A percentile compares a stretch with the other conserved stretches of the same genome.
Conservation (phyloP, 2,113 vertebrate genomes). For the Calyptommatus sinebrachiatus region DNA sequence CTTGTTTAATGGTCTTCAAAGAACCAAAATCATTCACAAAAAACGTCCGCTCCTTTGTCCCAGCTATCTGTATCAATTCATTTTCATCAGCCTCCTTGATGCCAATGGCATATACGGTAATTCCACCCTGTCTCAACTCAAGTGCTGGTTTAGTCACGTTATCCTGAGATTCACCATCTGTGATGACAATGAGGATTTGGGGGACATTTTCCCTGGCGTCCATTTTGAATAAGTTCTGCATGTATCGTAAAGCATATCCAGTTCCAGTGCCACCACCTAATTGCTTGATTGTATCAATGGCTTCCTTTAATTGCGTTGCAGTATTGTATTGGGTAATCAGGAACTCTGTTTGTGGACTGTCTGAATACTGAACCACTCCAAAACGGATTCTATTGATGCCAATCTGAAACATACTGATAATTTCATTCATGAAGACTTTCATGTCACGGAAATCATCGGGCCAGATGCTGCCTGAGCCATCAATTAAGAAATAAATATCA, state of each 20-base stretch:
- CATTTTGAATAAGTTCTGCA: constrained; percentile 66
- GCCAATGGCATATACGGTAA: constrained; percentile 79
- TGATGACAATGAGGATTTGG: constrained; percentile 79
- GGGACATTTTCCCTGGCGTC: constrained; percentile 57
- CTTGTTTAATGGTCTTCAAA: constrained; percentile 72
- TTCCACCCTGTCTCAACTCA: constrained; percentile 56
- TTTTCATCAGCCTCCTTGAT: constrained; percentile 61
- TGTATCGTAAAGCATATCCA: constrained; percentile 71
- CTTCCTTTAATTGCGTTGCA: constrained; percentile 58
- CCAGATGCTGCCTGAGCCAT: constrained; percentile 78
- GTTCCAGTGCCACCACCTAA: constrained; percentile 70
- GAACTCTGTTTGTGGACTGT: constrained; percentile 63
- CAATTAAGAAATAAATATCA: constrained; percentile 86
- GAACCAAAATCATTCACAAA: constrained; percentile 80
- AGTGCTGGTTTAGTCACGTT: constrained; percentile 67
- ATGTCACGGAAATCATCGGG: constrained; percentile 74
- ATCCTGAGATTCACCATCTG: constrained; percentile 77
- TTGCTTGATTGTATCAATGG: constrained; percentile 67
- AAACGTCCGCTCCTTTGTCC: constrained; percentile 66
- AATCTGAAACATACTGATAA: constrained; percentile 70
- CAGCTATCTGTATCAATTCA: constrained; percentile 74
- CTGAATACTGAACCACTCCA: constrained; percentile 77
- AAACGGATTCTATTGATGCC: constrained; percentile 73
- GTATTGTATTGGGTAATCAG: constrained; percentile 58
- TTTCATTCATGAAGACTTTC: constrained; percentile 78